Percentiles rank a stretch among this genome's conserved stretches.
phyloP scores from a whole-genome alignment of 1,140 invertebrate genomes.

The Bombus haemorrhoidalis region DNA sequence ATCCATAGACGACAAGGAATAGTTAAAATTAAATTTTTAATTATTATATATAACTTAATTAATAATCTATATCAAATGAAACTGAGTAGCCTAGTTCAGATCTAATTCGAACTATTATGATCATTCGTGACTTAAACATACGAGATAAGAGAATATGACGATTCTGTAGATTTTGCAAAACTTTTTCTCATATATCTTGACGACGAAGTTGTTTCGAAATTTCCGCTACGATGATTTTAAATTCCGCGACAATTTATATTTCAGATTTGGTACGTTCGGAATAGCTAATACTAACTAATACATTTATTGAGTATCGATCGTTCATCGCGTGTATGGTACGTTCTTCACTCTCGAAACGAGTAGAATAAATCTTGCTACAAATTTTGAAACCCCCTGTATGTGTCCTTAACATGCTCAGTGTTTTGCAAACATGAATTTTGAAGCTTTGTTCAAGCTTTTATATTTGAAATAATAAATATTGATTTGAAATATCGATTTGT shows the following conservation, averaged over 20 bases:
- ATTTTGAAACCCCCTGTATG: conserved; percentile 1
- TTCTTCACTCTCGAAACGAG: background rate
- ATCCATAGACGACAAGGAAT: background rate
- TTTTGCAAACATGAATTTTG: background rate
- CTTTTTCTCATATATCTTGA: background rate
- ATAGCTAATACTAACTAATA: background rate
- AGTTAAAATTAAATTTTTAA: background rate
- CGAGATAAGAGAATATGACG: background rate
- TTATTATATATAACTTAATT: too few species aligned
- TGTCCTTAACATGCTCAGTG: conserved; percentile 17
- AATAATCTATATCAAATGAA: background rate
- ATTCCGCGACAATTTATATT: background rate
- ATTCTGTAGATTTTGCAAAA: background rate
- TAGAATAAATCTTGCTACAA: background rate
- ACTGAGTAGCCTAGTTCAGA: background rate
- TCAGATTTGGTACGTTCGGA: background rate
- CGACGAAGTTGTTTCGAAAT: background rate
- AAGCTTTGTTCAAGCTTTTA: background rate
- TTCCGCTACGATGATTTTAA: background rate
- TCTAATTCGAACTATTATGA: background rate
- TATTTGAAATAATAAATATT: too few species aligned
- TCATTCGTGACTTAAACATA: background rate
- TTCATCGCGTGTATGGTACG: background rate
- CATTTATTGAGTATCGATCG: background rate
- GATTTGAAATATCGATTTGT: background rate